Base-by-base conservation (phyloP, 1,140 invertebrate species). In the Teleopsis dalmanni region DNA sequence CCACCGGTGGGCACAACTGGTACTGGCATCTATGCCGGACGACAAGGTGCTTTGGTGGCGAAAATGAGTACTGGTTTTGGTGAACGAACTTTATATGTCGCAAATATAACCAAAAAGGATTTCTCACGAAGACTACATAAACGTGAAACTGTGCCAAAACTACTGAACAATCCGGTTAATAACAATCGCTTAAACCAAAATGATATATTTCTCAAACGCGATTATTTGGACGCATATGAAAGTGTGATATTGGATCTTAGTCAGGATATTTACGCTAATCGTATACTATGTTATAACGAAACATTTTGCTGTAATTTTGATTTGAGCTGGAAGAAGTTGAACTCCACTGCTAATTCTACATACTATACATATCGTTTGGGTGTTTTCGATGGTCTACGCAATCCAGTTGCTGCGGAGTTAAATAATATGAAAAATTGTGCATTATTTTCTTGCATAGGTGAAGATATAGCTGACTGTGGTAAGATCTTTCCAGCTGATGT, bases 21-120 rank as follows among this genome's bases (percentile, higher is more conserved):
- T 1, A 59, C 63, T 2, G 74, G 74, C 19, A 73, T 77, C 47
- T 75, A 61, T 51, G 47, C 63, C 31, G 75, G 75, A 2, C 51
- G 50, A 1, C 19, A 36, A 0, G 62, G 65, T 3, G 43, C 56
- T 1, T 21, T 63, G 10, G 21, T 31, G 9, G 56, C 62, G 10
- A 50, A 52, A 2, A 60, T 65, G 61, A 42, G 43, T 19, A 34
- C 27, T 10, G 51, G 40, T 6, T n/a, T 18, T 7, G 51, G 37
- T 10, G 42, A 46, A 5, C 16, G 43, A 22, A 34, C 23, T 16
- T 14, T 53, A 1, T 53, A 50, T 3, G 68, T 75, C 0, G 62
- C 73, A 0, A 68, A 52, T 49, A 73, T 78, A 1, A 70, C 72
- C 3, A 52, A 76, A 74, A 57, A 56, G 16, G 31, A 5, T n/a